These are phyloP conservation scores for Papilio polytes DNA, from an alignment of 1,140 invertebrate genomes.

Conservation along the genomic window DNA sequence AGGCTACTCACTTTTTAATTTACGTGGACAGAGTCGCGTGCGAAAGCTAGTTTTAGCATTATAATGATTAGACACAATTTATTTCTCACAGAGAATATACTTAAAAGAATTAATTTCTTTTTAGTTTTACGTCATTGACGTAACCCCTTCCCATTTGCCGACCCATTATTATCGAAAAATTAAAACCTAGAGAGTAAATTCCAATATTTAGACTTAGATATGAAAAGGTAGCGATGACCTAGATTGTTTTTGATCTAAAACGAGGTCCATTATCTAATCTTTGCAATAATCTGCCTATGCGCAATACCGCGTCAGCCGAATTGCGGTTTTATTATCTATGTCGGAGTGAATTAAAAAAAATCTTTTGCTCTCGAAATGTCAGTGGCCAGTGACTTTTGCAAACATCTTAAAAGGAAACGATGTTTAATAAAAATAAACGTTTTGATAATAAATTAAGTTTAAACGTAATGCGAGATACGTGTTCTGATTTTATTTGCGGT, in stretches of 20 bases:
- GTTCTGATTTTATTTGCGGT: background rate
- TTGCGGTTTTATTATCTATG: background rate
- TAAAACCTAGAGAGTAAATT: background rate
- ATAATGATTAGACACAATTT: background rate
- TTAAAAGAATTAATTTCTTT: no score
- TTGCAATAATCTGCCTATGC: slow-evolving; percentile 10
- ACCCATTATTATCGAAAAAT: background rate
- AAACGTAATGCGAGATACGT: background rate
- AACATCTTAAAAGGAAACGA: background rate
- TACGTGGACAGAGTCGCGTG: no score
- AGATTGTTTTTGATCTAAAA: background rate
- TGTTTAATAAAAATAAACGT: slow-evolving; percentile 11
- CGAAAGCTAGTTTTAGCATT: background rate
- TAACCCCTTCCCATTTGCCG: no score
- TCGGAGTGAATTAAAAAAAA: background rate
- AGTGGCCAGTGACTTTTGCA: slow-evolving; percentile 6
- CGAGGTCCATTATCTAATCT: slow-evolving; percentile 15
- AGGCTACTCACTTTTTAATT: no score
- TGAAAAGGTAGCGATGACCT: slow-evolving; percentile 6
- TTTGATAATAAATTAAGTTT: background rate
- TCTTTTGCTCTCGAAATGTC: background rate
- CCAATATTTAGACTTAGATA: background rate
- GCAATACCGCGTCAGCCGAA: background rate
- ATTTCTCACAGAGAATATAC: background rate
- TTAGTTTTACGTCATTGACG: background rate